Evolutionary conservation across 2,888 invertebrate genomes (phyloP).

Genomic region (Apodemia zela): DNA sequence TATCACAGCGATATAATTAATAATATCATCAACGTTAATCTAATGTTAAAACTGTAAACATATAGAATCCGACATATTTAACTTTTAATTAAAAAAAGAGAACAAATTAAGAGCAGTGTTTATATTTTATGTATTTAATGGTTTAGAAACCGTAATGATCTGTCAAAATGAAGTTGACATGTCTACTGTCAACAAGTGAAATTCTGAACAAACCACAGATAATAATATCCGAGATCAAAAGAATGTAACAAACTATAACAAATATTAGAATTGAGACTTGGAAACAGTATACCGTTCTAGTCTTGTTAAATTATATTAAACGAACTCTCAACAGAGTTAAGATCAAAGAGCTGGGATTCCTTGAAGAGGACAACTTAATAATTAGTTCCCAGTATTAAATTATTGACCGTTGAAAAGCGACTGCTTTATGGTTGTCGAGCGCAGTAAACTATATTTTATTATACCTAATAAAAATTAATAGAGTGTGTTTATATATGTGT

Average conservation of each 20-base stretch:
- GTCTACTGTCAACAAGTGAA: neutral
- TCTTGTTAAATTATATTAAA: slow-evolving; percentile 51
- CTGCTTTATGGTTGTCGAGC: slow-evolving; percentile 8
- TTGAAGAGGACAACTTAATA: slow-evolving; percentile 32
- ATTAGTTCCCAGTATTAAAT: slow-evolving; percentile 43
- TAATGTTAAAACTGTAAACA: neutral
- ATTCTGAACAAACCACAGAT: slow-evolving; percentile 18
- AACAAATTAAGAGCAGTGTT: neutral
- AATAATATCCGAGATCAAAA: slow-evolving; percentile 38
- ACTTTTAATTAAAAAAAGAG: neutral
- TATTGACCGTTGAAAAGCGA: slow-evolving; percentile 38
- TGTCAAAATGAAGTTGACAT: slow-evolving; percentile 12
- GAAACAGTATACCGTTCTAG: slow-evolving; percentile 30
- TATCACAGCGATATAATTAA: too few species aligned
- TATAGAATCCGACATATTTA: neutral
- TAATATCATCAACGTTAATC: neutral
- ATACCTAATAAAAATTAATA: slow-evolving; percentile 6
- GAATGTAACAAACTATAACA: slow-evolving; percentile 34
- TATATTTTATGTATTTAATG: neutral
- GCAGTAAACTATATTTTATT: slow-evolving; percentile 13
- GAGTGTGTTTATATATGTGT: neutral
- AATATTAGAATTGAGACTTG: slow-evolving; percentile 34
- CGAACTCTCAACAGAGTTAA: slow-evolving; percentile 41
- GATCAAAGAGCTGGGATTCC: slow-evolving; percentile 46
- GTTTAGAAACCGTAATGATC: neutral